Base-by-base conservation (phyloP, 1,140 invertebrate genomes). In the Drosophila sturtevanti region DNA sequence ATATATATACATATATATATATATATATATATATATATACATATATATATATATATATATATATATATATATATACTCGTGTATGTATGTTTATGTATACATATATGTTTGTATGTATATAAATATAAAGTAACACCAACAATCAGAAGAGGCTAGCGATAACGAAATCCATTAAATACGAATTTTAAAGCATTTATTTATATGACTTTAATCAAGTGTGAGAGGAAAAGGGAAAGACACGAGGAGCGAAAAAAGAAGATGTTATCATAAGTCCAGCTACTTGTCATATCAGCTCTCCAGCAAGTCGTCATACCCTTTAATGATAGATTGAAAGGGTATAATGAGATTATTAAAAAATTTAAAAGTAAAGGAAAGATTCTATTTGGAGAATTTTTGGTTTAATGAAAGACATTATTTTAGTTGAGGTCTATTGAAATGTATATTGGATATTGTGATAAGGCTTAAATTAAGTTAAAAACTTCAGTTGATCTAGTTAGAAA, bases 161-260 rank as follows among this genome's bases (percentile, higher is more conserved):
- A 86, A 86, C 68, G 72, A 66, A 89, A 79, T 70, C 64, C 82
- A 82, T 86, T 86, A 79, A 86, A 87, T 62, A 64, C 51, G 70
- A 68, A 86, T 86, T 77, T 89, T 68, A 65, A 72, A 62, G 71
- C 68, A 75, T 65, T 86, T 86, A 78, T 87, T 87, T 86, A 78
- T 81, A 69, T 55, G 68, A 65, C 37, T 66, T 69, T 12, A 55
- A 38, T 31, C 41, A 63, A 81, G 72, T 74, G 51, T 41, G 16
- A 51, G 34, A 60, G 34, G 72, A 51, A 51, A 63, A 37, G 59
- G 69, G 62, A 51, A 21, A 16, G 35, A 24, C 34, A 31, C 38
- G 41, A n/a, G 65, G 27, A 31, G 65, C 63, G 51, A 54, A 38
- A 24, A 31, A 48, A 70, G 60, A 75, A 75, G 64, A 77, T 68